phyloP scores from a whole-genome alignment of 2,113 vertebrate species.

The Aspiorhynchus laticeps region DNA sequence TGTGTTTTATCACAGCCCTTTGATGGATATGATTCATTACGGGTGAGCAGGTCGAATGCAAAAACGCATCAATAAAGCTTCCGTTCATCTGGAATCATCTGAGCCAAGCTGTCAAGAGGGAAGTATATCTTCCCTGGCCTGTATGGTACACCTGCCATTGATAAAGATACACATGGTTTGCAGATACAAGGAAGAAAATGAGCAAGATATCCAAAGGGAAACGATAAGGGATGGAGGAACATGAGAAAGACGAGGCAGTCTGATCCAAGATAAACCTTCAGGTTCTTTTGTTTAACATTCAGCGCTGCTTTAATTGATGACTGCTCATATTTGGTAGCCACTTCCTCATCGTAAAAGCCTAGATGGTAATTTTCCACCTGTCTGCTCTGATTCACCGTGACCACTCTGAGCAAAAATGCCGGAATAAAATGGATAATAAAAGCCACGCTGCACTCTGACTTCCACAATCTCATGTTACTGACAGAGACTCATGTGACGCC shows the following conservation, averaged over 20 bases:
- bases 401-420: conserved; percentile 4
- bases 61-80: conserved; percentile 12
- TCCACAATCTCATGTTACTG: conserved; percentile 32
- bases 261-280: conserved; percentile 15
- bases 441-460: neutral
- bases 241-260: neutral
- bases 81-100: conserved; percentile 18
- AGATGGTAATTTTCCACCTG: conserved; percentile 46
- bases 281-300: conserved; percentile 40
- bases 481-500: conserved; percentile 27
- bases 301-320: neutral
- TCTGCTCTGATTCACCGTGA: conserved; percentile 39
- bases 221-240: neutral
- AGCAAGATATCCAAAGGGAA: neutral
- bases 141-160: neutral
- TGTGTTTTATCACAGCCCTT: conserved; percentile 7
- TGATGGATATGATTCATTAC: conserved; percentile 31
- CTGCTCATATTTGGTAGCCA: conserved; percentile 19
- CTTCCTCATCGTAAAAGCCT: conserved; percentile 11
- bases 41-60: conserved; percentile 12
- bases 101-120: neutral
- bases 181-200: neutral
- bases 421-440: conserved; percentile 32
- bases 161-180: neutral
- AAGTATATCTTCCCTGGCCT: conserved; percentile 11